Evolutionary conservation across 1,140 invertebrate genomes (phyloP).

Genomic region (Scaptomyza pallida): DNA sequence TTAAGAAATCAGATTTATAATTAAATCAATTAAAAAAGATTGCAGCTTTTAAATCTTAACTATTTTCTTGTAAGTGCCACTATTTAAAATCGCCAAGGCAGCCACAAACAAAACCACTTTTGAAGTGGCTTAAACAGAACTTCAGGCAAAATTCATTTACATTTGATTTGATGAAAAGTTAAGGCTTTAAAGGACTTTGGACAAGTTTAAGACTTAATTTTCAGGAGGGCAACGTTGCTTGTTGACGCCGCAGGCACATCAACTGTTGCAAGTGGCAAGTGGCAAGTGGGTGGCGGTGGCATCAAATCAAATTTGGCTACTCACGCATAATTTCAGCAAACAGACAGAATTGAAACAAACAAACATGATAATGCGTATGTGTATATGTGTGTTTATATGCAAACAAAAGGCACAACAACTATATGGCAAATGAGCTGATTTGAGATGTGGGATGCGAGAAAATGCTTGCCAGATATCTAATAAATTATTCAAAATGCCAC

Average conservation of each 20-base stretch:
- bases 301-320: conserved; percentile 43
- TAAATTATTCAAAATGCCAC: conserved; percentile 47
- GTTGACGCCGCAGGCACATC: conserved; percentile 23
- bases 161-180: conserved; percentile 2
- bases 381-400: no score
- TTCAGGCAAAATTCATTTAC: not conserved
- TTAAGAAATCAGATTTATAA: no score
- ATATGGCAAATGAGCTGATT: conserved; percentile 19
- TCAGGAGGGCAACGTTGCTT: not conserved
- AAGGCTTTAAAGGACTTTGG: not conserved
- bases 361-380: conserved; percentile 23
- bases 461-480: conserved; percentile 31
- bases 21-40: no score
- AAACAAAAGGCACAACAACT: no score
- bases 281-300: no score
- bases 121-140: not conserved
- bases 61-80: no score
- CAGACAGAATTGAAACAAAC: conserved; percentile 15
- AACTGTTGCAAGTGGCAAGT: not conserved
- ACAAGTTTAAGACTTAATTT: conserved; percentile 7
- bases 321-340: conserved; percentile 42
- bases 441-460: conserved; percentile 10
- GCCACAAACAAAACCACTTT: no score
- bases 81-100: no score
- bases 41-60: no score